phyloP scores from a whole-genome alignment of 2,888 invertebrate genomes.

The Leptinotarsa haldemani region DNA sequence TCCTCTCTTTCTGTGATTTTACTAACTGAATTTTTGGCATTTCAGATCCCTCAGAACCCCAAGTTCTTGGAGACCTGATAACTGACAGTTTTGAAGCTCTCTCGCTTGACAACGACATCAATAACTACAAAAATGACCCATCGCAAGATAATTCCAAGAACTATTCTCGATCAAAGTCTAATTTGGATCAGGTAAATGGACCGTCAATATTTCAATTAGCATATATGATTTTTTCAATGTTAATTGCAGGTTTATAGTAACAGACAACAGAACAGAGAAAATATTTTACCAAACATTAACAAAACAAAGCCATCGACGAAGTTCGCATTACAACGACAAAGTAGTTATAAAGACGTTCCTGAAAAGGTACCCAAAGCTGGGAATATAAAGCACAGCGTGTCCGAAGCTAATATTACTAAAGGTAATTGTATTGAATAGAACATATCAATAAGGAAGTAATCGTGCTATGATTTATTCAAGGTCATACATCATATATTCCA shows the following conservation, averaged over 20 bases:
- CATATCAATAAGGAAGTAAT: not conserved
- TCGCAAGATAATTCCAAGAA: slow-evolving; percentile 54
- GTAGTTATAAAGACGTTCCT: slow-evolving; percentile 63
- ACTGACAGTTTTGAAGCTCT: slow-evolving; percentile 61
- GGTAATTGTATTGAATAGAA: slow-evolving; percentile 39
- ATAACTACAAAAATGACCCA: slow-evolving; percentile 57
- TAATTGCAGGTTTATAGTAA: slow-evolving; percentile 57
- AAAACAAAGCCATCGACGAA: slow-evolving; percentile 46
- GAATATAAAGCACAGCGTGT: slow-evolving; percentile 63
- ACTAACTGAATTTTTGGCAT: slow-evolving; percentile 17
- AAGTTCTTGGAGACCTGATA: slow-evolving; percentile 60
- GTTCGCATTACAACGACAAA: slow-evolving; percentile 61
- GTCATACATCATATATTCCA: too few species aligned
- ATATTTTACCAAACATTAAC: slow-evolving; percentile 56
- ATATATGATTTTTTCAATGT: not conserved
- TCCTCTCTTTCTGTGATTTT: not conserved
- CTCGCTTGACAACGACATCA: slow-evolving; percentile 62
- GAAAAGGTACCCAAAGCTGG: slow-evolving; percentile 53
- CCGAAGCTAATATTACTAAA: slow-evolving; percentile 64
- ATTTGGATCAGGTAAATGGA: slow-evolving; percentile 60
- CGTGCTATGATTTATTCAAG: too few species aligned
- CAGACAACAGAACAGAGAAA: slow-evolving; percentile 58
- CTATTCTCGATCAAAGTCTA: slow-evolving; percentile 64
- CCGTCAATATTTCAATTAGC: not conserved
- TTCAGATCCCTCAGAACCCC: slow-evolving; percentile 68